phyloP scores from a whole-genome alignment of 2,113 vertebrate genomes.

The Syrrhaptes paradoxus region DNA sequence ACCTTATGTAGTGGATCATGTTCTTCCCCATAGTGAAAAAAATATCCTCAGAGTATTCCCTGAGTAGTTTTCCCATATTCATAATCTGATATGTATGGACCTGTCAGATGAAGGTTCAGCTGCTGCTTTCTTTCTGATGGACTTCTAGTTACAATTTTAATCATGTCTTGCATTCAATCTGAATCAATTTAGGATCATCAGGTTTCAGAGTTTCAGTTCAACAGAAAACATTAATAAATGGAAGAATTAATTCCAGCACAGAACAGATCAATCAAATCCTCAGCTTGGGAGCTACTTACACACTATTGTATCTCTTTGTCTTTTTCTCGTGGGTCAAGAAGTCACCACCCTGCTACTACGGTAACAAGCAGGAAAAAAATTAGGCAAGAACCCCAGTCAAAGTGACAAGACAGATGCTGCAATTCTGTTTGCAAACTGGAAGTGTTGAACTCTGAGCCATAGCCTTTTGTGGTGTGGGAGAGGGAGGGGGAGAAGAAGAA shows the following conservation, averaged over 20 bases:
- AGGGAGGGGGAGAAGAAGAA: not conserved
- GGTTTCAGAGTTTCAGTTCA: conserved; percentile 20
- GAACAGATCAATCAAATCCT: conserved; percentile 55
- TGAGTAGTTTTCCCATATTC: not conserved
- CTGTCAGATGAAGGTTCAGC: not conserved
- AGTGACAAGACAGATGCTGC: not conserved
- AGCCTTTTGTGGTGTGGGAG: not conserved
- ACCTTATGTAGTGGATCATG: not conserved
- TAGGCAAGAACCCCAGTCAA: not conserved
- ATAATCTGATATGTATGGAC: not conserved
- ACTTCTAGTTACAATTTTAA: conserved; percentile 7
- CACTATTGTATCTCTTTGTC: not conserved
- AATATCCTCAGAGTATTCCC: not conserved
- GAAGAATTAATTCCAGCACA: conserved; percentile 36
- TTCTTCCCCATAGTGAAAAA: not conserved
- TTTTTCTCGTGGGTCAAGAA: conserved; percentile 12
- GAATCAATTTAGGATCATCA: conserved; percentile 38
- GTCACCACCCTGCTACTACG: not conserved
- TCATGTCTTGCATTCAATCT: not conserved
- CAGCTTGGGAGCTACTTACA: not conserved
- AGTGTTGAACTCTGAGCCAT: not conserved
- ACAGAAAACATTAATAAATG: conserved; percentile 48
- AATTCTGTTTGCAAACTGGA: conserved; percentile 41
- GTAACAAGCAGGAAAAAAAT: not conserved
- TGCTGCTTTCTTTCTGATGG: not conserved